These are phyloP conservation scores for Idris sp. DNA, from an alignment of 1,140 invertebrate genomes.

Conservation along the genomic window DNA sequence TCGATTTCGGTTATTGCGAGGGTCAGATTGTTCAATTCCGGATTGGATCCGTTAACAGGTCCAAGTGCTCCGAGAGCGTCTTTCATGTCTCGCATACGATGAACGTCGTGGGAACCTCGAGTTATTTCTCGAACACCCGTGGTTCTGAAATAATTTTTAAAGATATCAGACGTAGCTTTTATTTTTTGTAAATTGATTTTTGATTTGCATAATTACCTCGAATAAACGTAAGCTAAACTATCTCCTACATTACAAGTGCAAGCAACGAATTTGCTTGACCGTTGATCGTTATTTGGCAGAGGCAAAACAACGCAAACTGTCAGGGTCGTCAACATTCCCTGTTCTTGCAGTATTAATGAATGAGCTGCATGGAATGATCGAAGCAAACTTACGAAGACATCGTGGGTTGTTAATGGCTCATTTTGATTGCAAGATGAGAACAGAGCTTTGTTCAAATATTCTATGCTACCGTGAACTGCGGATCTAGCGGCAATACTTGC, in stretches of 20 bases:
- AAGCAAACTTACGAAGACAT: slow-evolving; percentile 88
- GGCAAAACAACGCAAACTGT: slow-evolving; percentile 89
- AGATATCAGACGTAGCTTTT: too few relatives aligned
- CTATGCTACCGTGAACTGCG: slow-evolving; percentile 91
- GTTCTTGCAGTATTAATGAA: slow-evolving; percentile 90
- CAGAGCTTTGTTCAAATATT: slow-evolving; percentile 89
- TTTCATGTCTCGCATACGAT: slow-evolving; percentile 92
- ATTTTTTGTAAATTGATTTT: too few relatives aligned
- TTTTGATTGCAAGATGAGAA: slow-evolving; percentile 77
- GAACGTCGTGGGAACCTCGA: slow-evolving; percentile 92
- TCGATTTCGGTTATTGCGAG: slow-evolving; percentile 92
- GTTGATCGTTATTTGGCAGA: slow-evolving; percentile 72
- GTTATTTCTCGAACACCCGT: slow-evolving; percentile 74
- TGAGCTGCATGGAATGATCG: slow-evolving; percentile 93
- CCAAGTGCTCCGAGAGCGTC: slow-evolving; percentile 94
- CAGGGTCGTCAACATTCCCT: slow-evolving; percentile 92
- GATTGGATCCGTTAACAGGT: slow-evolving; percentile 92
- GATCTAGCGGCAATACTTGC: slow-evolving; percentile 92
- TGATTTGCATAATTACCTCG: slow-evolving; percentile 78
- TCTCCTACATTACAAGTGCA: slow-evolving; percentile 96
- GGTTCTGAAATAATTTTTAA: slow-evolving; percentile 53
- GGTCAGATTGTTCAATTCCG: slow-evolving; percentile 94
- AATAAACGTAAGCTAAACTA: slow-evolving; percentile 93
- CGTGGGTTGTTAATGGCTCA: slow-evolving; percentile 74
- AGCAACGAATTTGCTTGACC: slow-evolving; percentile 83